phyloP scores from a whole-genome alignment of 1,140 invertebrate species.

The Bombus cullumanus region DNA sequence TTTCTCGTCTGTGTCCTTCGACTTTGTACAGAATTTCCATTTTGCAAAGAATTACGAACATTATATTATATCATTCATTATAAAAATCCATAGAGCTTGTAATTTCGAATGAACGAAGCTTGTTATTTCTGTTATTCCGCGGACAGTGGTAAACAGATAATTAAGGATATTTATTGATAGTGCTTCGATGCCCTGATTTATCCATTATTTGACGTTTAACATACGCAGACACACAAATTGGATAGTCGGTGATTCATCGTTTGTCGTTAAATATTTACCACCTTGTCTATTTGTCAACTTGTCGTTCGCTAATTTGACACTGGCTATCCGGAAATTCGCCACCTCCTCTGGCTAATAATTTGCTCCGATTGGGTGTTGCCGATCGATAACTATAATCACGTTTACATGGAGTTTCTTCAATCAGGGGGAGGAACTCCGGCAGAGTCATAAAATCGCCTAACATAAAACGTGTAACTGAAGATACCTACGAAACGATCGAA shows the following conservation, averaged over 20 bases:
- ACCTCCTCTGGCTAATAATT: constrained; percentile 4
- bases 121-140: neutral
- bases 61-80: too few relatives aligned
- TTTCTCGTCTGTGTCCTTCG: too few relatives aligned
- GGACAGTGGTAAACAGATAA: neutral
- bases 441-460: too few relatives aligned
- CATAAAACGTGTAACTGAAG: too few relatives aligned
- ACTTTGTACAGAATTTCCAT: too few relatives aligned
- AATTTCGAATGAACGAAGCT: neutral
- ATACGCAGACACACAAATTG: neutral
- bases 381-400: neutral
- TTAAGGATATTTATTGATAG: neutral
- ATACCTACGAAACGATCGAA: constrained; percentile 5
- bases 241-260: neutral
- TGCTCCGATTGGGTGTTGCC: neutral
- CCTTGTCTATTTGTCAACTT: constrained; percentile 19
- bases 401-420: neutral
- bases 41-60: too few relatives aligned
- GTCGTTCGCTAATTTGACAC: constrained; percentile 10
- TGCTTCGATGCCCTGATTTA: neutral
- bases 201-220: neutral
- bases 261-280: constrained; percentile 14
- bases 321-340: neutral
- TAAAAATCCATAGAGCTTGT: too few relatives aligned
- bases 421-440: neutral